These are phyloP conservation scores for Gobio occitaniae DNA, from an alignment of 2,797 vertebrate species.

Conservation along the genomic window DNA sequence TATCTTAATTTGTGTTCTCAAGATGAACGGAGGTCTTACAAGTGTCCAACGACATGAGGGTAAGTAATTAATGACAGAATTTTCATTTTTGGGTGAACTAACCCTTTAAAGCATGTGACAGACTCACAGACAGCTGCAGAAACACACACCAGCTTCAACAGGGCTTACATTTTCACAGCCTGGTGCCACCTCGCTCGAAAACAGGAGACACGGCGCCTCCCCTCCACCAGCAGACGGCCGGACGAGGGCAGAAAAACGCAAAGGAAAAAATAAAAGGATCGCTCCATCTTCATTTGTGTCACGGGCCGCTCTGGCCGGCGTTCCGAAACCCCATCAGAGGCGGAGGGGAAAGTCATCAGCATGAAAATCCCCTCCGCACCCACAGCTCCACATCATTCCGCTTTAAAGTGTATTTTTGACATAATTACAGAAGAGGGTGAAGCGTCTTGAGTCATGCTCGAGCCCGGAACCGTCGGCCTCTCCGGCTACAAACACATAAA, in stretches of 20 bases:
- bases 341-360: constrained; percentile 53
- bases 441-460: constrained; percentile 62
- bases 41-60: no score
- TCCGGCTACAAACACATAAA: constrained; percentile 51
- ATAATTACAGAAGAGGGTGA: constrained; percentile 78
- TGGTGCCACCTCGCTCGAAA: constrained; percentile 64
- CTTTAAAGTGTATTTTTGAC: constrained; percentile 78
- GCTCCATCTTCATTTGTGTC: constrained; percentile 44
- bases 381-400: constrained; percentile 74
- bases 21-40: no score
- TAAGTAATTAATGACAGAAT: no score
- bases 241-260: constrained; percentile 37
- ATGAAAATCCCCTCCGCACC: constrained; percentile 49
- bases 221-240: constrained; percentile 51
- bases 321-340: constrained; percentile 58
- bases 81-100: no score
- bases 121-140: constrained; percentile 51
- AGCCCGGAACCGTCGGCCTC: constrained; percentile 49
- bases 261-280: constrained; percentile 16
- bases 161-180: constrained; percentile 68
- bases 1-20: no score
- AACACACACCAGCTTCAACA: constrained; percentile 54
- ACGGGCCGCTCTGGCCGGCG: constrained; percentile 50
- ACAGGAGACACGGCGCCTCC: constrained; percentile 55
- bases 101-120: constrained; percentile 28